Evolutionary conservation across 2,888 invertebrate species (phyloP).

Genomic region (Aproaerema taeniolella): DNA sequence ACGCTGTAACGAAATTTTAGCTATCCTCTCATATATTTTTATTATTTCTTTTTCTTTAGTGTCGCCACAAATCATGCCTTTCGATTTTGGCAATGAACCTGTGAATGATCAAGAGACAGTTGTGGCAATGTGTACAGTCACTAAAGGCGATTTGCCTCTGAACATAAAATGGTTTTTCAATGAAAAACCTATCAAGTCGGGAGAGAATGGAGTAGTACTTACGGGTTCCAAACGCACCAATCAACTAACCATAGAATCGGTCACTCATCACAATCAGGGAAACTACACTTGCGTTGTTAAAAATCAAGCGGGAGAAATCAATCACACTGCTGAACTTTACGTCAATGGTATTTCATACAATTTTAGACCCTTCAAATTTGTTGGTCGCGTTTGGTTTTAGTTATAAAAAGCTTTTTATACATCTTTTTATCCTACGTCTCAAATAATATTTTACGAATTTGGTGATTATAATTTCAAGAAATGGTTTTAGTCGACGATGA

Average conservation of each 20-base stretch:
- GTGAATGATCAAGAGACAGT: slow-evolving; percentile 83
- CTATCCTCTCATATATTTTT: not conserved
- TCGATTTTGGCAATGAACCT: slow-evolving; percentile 83
- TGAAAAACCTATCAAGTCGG: slow-evolving; percentile 53
- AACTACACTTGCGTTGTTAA: slow-evolving; percentile 80
- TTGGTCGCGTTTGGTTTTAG: too few relatives aligned
- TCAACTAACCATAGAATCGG: slow-evolving; percentile 79
- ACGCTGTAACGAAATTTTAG: slow-evolving; percentile 22
- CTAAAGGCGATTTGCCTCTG: slow-evolving; percentile 87
- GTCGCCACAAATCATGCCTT: slow-evolving; percentile 83
- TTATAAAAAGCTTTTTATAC: too few relatives aligned
- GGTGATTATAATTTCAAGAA: too few relatives aligned
- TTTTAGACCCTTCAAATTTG: too few relatives aligned
- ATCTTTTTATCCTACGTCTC: too few relatives aligned
- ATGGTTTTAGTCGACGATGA: too few relatives aligned
- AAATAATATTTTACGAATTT: too few relatives aligned
- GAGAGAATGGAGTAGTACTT: slow-evolving; percentile 71
- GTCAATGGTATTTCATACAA: slow-evolving; percentile 67
- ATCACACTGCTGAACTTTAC: slow-evolving; percentile 73
- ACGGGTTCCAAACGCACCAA: slow-evolving; percentile 77
- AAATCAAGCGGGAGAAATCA: slow-evolving; percentile 76
- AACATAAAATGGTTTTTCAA: slow-evolving; percentile 84
- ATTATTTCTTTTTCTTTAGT: slow-evolving; percentile 54
- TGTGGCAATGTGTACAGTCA: slow-evolving; percentile 83
- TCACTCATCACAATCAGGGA: slow-evolving; percentile 78